Percentiles rank a stretch among this genome's conserved stretches.
Evolutionary conservation across 2,888 invertebrate species (phyloP).

Genomic region (Lottia gigantea): DNA sequence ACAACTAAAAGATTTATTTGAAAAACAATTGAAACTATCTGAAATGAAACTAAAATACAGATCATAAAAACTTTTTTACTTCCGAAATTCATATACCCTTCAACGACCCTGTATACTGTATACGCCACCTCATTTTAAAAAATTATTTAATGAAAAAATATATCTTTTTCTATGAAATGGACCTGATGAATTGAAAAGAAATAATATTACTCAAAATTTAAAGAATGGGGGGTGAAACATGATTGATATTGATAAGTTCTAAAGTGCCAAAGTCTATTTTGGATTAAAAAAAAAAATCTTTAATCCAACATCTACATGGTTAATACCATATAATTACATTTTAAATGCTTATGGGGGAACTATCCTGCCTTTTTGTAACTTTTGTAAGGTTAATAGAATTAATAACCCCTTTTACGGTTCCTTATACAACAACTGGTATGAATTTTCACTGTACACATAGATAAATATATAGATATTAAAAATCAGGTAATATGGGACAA

Average conservation of each 20-base stretch:
- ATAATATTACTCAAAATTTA: background rate
- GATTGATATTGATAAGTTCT: background rate
- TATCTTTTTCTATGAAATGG: background rate
- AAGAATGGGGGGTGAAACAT: background rate
- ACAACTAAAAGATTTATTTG: too few species aligned
- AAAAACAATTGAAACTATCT: too few species aligned
- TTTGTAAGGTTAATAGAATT: background rate
- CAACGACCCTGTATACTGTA: too few species aligned
- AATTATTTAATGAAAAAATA: background rate
- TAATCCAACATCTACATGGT: background rate
- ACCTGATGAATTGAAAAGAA: background rate
- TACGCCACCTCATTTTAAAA: too few species aligned
- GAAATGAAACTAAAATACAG: too few species aligned
- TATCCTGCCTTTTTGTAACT: background rate
- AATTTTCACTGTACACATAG: background rate
- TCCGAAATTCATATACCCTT: too few species aligned
- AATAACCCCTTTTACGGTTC: background rate
- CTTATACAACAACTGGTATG: background rate
- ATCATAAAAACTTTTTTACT: too few species aligned
- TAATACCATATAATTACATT: background rate
- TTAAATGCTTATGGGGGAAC: background rate
- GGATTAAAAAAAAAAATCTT: background rate
- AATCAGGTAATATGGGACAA: too few species aligned
- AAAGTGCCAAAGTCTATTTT: background rate
- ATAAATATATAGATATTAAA: too few species aligned